These are phyloP conservation scores for Aphidius ervi DNA, from an alignment of 1,140 invertebrate species.

Conservation along the genomic window DNA sequence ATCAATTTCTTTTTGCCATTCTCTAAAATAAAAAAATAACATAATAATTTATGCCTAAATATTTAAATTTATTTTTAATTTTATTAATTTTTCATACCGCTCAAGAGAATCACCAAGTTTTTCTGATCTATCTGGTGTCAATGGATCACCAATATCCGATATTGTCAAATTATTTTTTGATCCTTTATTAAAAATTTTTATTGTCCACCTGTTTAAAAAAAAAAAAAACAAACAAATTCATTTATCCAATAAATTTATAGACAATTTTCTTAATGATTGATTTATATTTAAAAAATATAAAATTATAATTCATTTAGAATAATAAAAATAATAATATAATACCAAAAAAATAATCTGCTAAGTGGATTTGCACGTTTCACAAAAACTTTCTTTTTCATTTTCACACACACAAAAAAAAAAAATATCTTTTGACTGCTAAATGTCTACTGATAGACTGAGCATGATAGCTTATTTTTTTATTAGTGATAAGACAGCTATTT, in stretches of 20 bases:
- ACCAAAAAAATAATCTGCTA: slow-evolving; percentile 25
- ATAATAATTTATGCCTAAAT: not conserved
- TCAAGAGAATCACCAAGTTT: slow-evolving; percentile 53
- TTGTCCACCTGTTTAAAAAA: slow-evolving; percentile 48
- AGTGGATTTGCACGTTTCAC: slow-evolving; percentile 18
- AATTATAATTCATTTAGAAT: not conserved
- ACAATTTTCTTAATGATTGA: not conserved
- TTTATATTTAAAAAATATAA: not conserved
- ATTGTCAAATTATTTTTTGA: slow-evolving; percentile 51
- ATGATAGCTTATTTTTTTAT: no score
- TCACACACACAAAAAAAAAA: no score
- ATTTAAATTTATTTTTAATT: not conserved
- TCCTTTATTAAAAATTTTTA: slow-evolving; percentile 54
- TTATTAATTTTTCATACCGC: slow-evolving; percentile 41
- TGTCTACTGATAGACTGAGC: no score
- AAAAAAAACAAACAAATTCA: not conserved
- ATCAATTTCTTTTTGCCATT: slow-evolving; percentile 42
- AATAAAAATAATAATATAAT: slow-evolving; percentile 10
- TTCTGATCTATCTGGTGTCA: slow-evolving; percentile 52
- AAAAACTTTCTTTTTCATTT: slow-evolving; percentile 7
- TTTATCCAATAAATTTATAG: not conserved
- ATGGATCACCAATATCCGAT: slow-evolving; percentile 57
- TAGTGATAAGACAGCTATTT: no score
- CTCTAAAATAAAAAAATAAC: slow-evolving; percentile 12
- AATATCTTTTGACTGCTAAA: no score